These are phyloP conservation scores for Phrynocephalus vlangalii DNA, from an alignment of 2,797 vertebrate species.

Conservation along the genomic window DNA sequence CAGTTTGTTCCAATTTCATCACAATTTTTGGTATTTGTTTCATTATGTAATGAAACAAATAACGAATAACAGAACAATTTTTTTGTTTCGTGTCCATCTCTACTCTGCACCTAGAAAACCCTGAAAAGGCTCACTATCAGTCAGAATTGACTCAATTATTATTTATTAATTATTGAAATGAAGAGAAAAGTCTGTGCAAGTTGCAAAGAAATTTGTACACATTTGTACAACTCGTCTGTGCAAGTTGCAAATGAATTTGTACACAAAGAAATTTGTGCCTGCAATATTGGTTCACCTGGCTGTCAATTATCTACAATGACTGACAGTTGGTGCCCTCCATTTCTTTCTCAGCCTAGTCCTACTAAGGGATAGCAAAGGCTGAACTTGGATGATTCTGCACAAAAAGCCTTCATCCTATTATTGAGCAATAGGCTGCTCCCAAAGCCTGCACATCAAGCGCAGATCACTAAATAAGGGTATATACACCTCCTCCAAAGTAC, in stretches of 20 bases:
- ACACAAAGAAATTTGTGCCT: neutral
- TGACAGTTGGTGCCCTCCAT: neutral
- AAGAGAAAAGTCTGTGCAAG: no score
- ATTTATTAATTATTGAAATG: no score
- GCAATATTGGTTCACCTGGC: neutral
- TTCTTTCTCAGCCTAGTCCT: neutral
- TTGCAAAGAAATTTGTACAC: no score
- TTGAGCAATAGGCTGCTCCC: neutral
- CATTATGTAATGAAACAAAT: no score
- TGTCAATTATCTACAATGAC: neutral
- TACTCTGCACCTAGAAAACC: no score
- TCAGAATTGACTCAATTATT: no score
- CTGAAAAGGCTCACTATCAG: no score
- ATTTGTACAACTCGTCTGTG: neutral
- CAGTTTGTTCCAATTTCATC: no score
- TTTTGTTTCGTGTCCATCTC: no score
- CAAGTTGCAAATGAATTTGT: no score
- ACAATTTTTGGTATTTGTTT: no score
- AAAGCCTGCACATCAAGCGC: neutral
- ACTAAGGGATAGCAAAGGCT: neutral
- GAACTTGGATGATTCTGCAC: neutral
- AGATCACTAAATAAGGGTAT: slow-evolving; percentile 20
- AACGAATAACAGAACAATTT: no score
- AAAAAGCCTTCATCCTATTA: neutral
- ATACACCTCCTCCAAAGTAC: slow-evolving; percentile 1